Evolutionary conservation across 1,140 invertebrate genomes (phyloP), one percentile per base, ranked within the genome.

Genomic region (Drosophila virilis): DNA sequence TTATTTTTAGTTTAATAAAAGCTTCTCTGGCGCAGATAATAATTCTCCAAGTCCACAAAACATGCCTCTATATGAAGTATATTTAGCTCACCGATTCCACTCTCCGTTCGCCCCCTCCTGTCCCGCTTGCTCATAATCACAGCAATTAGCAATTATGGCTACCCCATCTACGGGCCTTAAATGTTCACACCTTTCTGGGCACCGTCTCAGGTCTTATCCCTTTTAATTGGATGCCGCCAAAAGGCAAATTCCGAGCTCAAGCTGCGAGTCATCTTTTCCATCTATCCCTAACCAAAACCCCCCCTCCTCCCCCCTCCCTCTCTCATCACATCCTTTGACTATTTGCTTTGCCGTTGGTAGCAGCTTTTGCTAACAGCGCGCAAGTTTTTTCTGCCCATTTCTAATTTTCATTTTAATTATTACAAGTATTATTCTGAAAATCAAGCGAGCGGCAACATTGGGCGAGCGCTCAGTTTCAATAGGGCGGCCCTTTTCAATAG

Each of bases 351-450:
- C 51, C 15, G 51, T 75, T 73, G 82, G 71, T 75, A 86, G 82
- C 84, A 81, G 83, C 71, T 76, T 72, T 50, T 35, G 68, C 73
- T 65, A 71, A 40, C 62, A 68, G 52, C 12, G 32, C 40, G 62
- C 48, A 28, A 50, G 73, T 61, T 70, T 69, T 80, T 59, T 28
- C 22, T 78, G 69, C 65, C 62, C 83, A 64, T 80, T 83, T 88
- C 84, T 77, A 77, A 88, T 88, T 89, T 88, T 82, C 76, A 89
- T 88, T 88, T 88, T 88, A 88, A 88, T 88, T 88, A 88, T 88
- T 83, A 78, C 83, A 64, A 82, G 72, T 82, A 88, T 88, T 89
- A 83, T 88, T 79, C 80, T 71, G 77, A 72, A 83, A 88, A 77
- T 83, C 83, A 88, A 83, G 83, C 85, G 72, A 79, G 79, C 77